Conservation (phyloP, 1,140 invertebrate genomes). For the Phymorhynchus buccinoides region DNA sequence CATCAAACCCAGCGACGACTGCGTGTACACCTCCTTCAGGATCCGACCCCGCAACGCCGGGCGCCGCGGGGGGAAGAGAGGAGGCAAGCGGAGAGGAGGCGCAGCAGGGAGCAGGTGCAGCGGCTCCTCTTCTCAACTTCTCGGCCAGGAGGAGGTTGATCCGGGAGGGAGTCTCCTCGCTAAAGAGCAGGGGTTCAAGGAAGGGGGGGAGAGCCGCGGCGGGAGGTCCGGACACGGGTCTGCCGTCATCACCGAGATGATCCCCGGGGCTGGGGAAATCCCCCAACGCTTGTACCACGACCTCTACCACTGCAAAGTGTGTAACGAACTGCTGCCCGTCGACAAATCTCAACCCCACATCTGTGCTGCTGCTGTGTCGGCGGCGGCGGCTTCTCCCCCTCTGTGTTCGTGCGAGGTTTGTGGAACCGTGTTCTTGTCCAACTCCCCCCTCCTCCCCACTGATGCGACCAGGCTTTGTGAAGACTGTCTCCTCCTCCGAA, state of each 20-base stretch:
- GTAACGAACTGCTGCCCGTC: conserved; percentile 60
- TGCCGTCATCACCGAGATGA: conserved; percentile 26
- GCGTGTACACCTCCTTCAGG: conserved; percentile 65
- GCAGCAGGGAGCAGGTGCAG: background rate
- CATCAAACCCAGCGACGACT: conserved; percentile 61
- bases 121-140: background rate
- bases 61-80: conserved; percentile 24
- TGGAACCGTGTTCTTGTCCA: background rate
- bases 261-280: conserved; percentile 27
- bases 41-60: conserved; percentile 48
- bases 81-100: background rate
- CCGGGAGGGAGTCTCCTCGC: background rate
- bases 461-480: conserved; percentile 6
- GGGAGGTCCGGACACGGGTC: background rate
- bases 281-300: conserved; percentile 56
- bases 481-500: conserved; percentile 7
- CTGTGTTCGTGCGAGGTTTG: conserved; percentile 15
- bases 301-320: conserved; percentile 62
- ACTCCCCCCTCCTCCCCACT: background rate
- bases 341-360: conserved; percentile 49
- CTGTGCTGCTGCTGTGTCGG: background rate
- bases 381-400: background rate
- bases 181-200: background rate
- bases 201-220: background rate
- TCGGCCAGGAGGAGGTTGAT: background rate